These are phyloP conservation scores for Hylaeus volcanicus DNA, from an alignment of 1,140 invertebrate species.

Conservation along the genomic window DNA sequence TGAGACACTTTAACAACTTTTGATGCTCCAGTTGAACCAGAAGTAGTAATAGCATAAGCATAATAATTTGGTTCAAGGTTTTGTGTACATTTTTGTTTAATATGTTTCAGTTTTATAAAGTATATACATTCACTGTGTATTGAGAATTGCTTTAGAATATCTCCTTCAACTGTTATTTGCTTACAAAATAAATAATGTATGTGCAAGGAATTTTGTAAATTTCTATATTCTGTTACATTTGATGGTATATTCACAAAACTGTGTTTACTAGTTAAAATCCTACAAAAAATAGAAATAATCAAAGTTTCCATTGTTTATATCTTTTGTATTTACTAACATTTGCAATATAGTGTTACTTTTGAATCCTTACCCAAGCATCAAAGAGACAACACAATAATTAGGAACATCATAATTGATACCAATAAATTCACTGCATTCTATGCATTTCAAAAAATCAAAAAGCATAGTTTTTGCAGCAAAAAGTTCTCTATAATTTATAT, in stretches of 20 bases:
- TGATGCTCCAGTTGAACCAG: constrained; percentile 84
- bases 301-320: constrained; percentile 15
- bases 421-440: constrained; percentile 62
- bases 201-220: constrained; percentile 45
- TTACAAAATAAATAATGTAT: constrained; percentile 66
- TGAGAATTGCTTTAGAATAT: constrained; percentile 51
- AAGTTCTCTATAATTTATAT: constrained; percentile 62
- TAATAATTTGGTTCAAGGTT: constrained; percentile 65
- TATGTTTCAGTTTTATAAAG: constrained; percentile 54
- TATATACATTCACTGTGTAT: constrained; percentile 57
- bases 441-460: constrained; percentile 43
- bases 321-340: constrained; percentile 24
- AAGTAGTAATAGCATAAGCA: constrained; percentile 83
- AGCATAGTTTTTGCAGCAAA: constrained; percentile 40
- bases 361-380: constrained; percentile 71
- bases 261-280: constrained; percentile 64
- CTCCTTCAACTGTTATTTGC: constrained; percentile 16
- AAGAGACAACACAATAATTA: constrained; percentile 63
- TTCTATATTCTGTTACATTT: constrained; percentile 8
- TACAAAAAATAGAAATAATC: constrained; percentile 41
- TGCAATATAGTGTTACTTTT: constrained; percentile 10
- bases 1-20: constrained; percentile 84
- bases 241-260: constrained; percentile 67
- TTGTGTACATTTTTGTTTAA: constrained; percentile 22
- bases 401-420: constrained; percentile 66